phyloP scores from a whole-genome alignment of 2,797 vertebrate genomes.

The Monodelphis domestica region DNA sequence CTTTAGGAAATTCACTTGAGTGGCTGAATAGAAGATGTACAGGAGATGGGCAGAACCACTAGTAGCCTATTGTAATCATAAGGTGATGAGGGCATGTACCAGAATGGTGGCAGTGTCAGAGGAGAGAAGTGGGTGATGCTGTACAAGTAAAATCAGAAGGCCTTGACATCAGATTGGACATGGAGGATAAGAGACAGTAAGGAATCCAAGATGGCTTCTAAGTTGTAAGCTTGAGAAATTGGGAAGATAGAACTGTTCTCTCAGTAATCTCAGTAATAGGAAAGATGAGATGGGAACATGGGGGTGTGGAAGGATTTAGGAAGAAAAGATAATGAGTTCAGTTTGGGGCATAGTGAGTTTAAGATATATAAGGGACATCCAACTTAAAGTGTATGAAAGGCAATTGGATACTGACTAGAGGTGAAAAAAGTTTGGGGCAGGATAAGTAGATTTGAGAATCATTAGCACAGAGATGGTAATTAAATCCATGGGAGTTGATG shows the following conservation, averaged over 20 bases:
- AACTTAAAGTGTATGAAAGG: neutral
- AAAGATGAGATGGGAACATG: neutral
- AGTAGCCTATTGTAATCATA: neutral
- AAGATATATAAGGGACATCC: neutral
- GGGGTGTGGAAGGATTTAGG: neutral
- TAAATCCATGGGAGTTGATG: neutral
- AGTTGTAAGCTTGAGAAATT: neutral
- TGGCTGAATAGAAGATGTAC: neutral
- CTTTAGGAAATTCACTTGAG: no score
- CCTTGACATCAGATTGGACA: neutral
- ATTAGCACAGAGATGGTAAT: neutral
- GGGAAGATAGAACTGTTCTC: neutral
- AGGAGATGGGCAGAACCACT: neutral
- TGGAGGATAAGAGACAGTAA: neutral
- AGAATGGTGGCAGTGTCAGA: neutral
- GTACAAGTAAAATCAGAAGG: neutral
- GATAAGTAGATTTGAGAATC: neutral
- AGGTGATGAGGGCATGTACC: neutral
- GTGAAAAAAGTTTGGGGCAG: neutral
- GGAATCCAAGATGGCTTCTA: neutral
- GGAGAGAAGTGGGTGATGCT: neutral
- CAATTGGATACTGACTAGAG: neutral
- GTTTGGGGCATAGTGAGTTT: neutral
- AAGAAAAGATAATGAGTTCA: neutral
- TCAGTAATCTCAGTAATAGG: neutral